phyloP scores from a whole-genome alignment of 2,113 vertebrate species.

The Gallinago paraguaiae region DNA sequence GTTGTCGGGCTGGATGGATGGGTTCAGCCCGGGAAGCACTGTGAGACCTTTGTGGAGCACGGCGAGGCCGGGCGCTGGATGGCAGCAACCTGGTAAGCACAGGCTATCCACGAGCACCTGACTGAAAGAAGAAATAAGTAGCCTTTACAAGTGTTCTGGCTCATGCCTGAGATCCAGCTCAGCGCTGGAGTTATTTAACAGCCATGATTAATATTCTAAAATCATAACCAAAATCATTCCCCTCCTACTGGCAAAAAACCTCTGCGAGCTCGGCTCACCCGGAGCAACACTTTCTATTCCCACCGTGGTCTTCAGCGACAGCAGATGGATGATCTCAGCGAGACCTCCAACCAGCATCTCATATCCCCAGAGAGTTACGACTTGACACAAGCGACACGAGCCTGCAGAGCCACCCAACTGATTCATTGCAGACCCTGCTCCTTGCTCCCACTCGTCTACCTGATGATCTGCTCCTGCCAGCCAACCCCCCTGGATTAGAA shows the following conservation, averaged over 20 bases:
- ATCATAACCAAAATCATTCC: neutral
- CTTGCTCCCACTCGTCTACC: neutral
- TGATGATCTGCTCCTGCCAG: neutral
- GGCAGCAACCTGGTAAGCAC: neutral
- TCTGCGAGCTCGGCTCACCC: neutral
- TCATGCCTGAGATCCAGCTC: neutral
- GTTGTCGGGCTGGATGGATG: neutral
- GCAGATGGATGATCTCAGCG: neutral
- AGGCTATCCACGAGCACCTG: neutral
- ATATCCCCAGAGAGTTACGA: neutral
- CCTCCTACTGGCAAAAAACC: neutral
- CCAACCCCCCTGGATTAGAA: neutral
- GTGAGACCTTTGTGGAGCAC: neutral
- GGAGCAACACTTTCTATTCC: neutral
- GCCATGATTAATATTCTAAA: neutral
- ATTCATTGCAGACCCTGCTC: neutral
- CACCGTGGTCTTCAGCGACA: neutral
- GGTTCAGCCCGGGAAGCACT: neutral
- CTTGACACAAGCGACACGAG: neutral
- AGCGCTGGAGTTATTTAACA: neutral
- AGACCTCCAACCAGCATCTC: neutral
- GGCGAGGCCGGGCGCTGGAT: accelerated
- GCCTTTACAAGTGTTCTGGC: neutral
- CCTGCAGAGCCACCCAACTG: neutral
- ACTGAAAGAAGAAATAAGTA: neutral